phyloP scores from a whole-genome alignment of 1,140 invertebrate genomes.

The Parasteatoda tepidariorum region DNA sequence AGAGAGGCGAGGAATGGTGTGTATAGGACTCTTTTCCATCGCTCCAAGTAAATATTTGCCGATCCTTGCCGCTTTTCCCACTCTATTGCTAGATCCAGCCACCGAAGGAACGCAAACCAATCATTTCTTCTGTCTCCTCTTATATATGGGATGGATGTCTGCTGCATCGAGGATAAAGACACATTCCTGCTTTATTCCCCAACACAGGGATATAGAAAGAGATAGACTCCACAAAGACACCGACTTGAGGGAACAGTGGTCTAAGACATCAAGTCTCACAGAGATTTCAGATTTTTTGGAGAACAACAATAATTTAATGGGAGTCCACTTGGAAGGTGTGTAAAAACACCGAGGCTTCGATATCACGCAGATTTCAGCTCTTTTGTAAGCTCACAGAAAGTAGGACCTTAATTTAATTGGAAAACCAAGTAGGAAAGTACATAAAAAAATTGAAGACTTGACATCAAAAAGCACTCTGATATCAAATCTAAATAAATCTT shows the following conservation, averaged over 20 bases:
- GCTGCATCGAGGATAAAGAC: constrained; percentile 40
- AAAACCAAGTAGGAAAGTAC: too few species aligned
- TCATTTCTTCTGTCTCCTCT: constrained; percentile 58
- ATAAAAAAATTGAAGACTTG: too few species aligned
- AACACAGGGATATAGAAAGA: neutral
- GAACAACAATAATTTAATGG: too few species aligned
- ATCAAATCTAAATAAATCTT: too few species aligned
- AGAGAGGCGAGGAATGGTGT: neutral
- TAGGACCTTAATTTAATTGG: too few species aligned
- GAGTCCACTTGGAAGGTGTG: too few species aligned
- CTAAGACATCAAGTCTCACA: too few species aligned
- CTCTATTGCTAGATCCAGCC: constrained; percentile 54
- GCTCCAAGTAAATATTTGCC: constrained; percentile 53
- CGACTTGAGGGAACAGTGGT: neutral
- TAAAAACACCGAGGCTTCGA: too few species aligned
- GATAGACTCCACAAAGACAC: constrained; percentile 6
- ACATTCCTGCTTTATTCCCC: neutral
- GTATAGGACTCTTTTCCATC: constrained; percentile 20
- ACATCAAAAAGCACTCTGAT: too few species aligned
- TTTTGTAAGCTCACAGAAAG: too few species aligned
- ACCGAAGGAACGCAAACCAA: constrained; percentile 58
- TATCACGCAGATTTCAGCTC: too few species aligned
- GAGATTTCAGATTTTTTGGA: too few species aligned
- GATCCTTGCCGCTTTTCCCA: constrained; percentile 59
- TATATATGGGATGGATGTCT: constrained; percentile 20